Evolutionary conservation across 2,888 invertebrate genomes (phyloP).

Genomic region (Cephus pulcher): DNA sequence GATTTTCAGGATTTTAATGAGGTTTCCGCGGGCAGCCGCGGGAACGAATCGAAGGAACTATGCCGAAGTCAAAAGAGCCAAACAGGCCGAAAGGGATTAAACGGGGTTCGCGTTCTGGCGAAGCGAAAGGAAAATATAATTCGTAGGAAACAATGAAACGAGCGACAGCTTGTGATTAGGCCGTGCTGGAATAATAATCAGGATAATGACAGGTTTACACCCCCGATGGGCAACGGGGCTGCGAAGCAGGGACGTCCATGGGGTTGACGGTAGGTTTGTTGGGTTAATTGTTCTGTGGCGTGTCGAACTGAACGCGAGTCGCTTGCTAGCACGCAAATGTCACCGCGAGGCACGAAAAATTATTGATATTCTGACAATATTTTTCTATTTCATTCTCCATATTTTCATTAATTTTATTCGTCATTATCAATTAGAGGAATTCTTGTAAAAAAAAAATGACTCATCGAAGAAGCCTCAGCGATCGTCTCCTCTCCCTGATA

Average conservation of each 20-base stretch:
- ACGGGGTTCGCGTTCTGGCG: constrained; percentile 23
- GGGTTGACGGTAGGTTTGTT: constrained; percentile 49
- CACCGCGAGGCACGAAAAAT: constrained; percentile 48
- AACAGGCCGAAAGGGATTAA: constrained; percentile 33
- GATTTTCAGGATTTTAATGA: constrained; percentile 46
- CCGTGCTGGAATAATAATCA: constrained; percentile 60
- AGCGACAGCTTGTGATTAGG: constrained; percentile 60
- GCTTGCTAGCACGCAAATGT: constrained; percentile 60
- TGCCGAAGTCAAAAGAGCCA: constrained; percentile 23
- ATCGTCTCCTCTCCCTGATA: constrained; percentile 5
- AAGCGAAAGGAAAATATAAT: constrained; percentile 32
- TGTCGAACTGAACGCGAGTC: constrained; percentile 46
- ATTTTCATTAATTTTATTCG: neutral
- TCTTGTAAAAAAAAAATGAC: neutral
- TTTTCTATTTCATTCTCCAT: neutral
- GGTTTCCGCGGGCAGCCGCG: constrained; percentile 32
- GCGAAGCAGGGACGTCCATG: constrained; percentile 26
- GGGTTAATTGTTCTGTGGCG: constrained; percentile 65
- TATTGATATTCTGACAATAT: neutral
- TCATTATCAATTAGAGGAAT: neutral
- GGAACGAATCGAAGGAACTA: constrained; percentile 23
- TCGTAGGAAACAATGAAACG: constrained; percentile 58
- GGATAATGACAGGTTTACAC: constrained; percentile 62
- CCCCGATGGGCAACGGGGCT: constrained; percentile 36
- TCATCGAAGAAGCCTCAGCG: neutral